A percentile compares a stretch with the other conserved stretches of the same genome.
These are phyloP conservation scores for Xyrichtys novacula DNA, from an alignment of 2,797 vertebrate genomes.

Conservation along the genomic window DNA sequence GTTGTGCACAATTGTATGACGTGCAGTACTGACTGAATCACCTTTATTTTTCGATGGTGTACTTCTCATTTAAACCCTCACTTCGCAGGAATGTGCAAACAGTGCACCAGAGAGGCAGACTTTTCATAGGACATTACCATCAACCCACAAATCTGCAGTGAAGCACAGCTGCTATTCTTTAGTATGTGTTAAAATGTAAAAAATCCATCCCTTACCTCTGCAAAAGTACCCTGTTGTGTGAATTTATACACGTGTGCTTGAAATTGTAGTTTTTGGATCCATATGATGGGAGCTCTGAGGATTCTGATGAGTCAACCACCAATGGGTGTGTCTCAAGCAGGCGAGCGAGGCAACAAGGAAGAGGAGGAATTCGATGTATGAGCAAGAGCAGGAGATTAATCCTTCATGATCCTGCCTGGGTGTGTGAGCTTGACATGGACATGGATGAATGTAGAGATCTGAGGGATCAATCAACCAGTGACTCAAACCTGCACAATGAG, in stretches of 20 bases:
- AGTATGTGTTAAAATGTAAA: conserved; percentile 45
- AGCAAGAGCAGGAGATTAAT: conserved; percentile 53
- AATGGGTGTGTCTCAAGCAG: conserved; percentile 22
- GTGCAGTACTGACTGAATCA: background rate
- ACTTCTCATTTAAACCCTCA: conserved; percentile 7
- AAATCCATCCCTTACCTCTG: background rate
- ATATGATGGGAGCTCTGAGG: conserved; percentile 89
- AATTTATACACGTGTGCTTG: background rate
- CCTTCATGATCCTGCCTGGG: conserved; percentile 45
- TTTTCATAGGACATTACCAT: conserved; percentile 27
- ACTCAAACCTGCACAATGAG: conserved; percentile 31
- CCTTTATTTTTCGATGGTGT: background rate
- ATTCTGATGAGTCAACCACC: conserved; percentile 62
- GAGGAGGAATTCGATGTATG: conserved; percentile 42
- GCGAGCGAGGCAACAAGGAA: conserved; percentile 57
- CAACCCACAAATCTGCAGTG: conserved; percentile 57
- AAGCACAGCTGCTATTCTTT: conserved; percentile 63
- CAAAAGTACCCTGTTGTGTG: background rate
- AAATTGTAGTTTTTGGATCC: conserved; percentile 86
- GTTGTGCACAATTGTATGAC: background rate
- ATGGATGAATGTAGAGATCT: conserved; percentile 17
- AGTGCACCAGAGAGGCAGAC: conserved; percentile 69
- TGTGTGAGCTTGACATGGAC: conserved; percentile 38
- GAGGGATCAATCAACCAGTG: conserved; percentile 22
- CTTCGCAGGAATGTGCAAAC: conserved; percentile 74